Conservation (phyloP, 1,140 invertebrate genomes). For the Lepidotrigona ventralis region DNA sequence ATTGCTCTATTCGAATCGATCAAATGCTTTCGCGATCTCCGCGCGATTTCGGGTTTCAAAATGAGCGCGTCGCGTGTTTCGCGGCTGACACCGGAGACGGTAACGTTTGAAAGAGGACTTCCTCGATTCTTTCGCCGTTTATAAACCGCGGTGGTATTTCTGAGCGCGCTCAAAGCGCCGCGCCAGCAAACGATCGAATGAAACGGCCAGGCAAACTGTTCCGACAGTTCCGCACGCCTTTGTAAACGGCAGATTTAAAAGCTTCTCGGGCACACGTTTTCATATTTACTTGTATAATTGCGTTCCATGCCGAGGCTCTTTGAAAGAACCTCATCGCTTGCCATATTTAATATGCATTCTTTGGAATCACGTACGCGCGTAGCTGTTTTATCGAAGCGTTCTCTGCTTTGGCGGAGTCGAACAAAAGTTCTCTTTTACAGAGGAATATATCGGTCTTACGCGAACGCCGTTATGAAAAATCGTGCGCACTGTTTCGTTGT, state of each 20-base stretch:
- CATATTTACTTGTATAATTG: background rate
- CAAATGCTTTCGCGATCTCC: too few relatives aligned
- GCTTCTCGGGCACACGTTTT: background rate
- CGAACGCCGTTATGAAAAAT: too few relatives aligned
- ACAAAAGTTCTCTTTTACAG: too few relatives aligned
- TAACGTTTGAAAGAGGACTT: background rate
- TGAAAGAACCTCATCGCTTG: background rate
- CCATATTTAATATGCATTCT: background rate
- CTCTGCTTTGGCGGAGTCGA: background rate
- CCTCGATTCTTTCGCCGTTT: background rate
- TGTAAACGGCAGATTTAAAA: background rate
- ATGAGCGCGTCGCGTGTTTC: background rate
- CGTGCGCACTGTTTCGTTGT: too few relatives aligned
- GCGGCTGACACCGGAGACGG: background rate
- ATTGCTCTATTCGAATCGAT: background rate
- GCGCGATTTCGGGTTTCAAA: background rate
- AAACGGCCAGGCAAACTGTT: background rate
- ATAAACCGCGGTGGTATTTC: background rate
- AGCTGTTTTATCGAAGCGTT: too few relatives aligned
- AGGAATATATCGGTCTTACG: too few relatives aligned
- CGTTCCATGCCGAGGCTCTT: background rate
- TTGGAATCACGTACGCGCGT: background rate
- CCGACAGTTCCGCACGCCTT: background rate
- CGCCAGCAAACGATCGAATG: constrained; percentile 2
- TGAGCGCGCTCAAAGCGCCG: too few relatives aligned